Evolutionary conservation across 2,797 vertebrate genomes (phyloP), one percentile per base, ranked within the genome.

Genomic region (Glossophaga mutica): DNA sequence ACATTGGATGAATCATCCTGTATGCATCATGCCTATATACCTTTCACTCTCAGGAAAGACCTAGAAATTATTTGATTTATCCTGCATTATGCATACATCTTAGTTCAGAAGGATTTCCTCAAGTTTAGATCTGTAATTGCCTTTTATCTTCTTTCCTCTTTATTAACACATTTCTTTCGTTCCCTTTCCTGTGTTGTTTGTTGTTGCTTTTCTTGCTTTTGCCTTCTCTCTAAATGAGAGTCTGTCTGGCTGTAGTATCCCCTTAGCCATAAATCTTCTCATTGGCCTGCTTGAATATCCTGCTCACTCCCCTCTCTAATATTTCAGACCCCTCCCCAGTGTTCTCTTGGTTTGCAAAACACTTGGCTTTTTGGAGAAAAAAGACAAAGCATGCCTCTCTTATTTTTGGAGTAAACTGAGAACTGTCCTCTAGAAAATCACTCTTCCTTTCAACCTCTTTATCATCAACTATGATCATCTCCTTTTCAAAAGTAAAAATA

Each of bases 401-500:
- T 85, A 76, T 21, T 93, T 90, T 90, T 92, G 86, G 50, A 94
- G 88, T 55, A 71, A 91, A 79, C 44, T 48, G 50, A 89, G 52
- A 91, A 34, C 18, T 62, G 9, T 42, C 26, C 76, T 96, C 57
- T 21, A 96, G 57, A 37, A 97, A 88, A 73, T 55, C 29, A 62
- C 44, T 94, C 15, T 87, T 34, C 9, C 42, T 73, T 21, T 92
- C 44, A 57, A 86, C 18, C 52, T 73, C 57, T 97, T 91, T 26
- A 32, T 73, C 42, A 15, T 85, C n/a, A 83, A 15, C 52, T 32
- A 12, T 68, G 70, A 91, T 12, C 21, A 65, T 77, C 70, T 96
- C 52, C 62, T 95, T 92, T 68, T 87, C 79, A 50, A 94, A 96
- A 91, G 18, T 29, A 74, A 90, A 90, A 92, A 50, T 55, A 48